Evolutionary conservation across 2,113 vertebrate species (phyloP).

Genomic region (Cichladusa arquata): DNA sequence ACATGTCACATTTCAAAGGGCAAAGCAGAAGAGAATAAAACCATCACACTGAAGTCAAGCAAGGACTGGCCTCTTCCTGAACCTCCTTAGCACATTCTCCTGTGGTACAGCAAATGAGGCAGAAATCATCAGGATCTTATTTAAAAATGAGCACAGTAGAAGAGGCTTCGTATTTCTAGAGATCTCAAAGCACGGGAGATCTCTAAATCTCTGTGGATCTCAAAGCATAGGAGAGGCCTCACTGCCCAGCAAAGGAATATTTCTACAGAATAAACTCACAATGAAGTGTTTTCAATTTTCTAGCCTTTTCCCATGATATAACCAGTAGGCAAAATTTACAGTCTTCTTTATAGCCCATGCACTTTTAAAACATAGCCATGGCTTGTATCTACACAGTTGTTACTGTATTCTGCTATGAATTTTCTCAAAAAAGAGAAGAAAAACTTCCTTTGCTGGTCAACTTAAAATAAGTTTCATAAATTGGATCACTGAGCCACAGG

Average conservation of each 20-base stretch:
- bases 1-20: background rate
- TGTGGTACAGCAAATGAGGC: background rate
- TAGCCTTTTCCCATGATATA: background rate
- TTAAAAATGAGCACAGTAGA: background rate
- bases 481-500: background rate
- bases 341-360: background rate
- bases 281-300: background rate
- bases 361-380: background rate
- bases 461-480: background rate
- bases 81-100: background rate
- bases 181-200: background rate
- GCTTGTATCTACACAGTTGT: background rate
- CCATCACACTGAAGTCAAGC: background rate
- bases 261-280: background rate
- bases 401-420: background rate
- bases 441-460: background rate
- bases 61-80: background rate
- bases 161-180: background rate
- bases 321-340: background rate
- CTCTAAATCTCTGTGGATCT: background rate
- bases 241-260: background rate
- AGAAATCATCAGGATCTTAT: background rate
- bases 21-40: background rate
- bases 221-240: background rate
- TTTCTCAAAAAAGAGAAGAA: background rate